phyloP scores from a whole-genome alignment of 1,140 invertebrate species.

The Drusus annulatus region DNA sequence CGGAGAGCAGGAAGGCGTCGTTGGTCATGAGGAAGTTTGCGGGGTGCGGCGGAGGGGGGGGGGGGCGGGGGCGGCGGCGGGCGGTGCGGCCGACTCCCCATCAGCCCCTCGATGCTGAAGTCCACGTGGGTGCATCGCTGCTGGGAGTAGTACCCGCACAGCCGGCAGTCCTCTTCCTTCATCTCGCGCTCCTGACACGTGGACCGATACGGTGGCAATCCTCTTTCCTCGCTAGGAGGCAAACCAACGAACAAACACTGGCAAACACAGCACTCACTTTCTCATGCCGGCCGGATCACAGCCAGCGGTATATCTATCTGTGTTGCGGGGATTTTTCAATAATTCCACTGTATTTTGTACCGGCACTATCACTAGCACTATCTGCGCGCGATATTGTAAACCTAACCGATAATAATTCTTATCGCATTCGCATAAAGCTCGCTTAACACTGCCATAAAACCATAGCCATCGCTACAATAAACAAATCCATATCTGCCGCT shows the following conservation, averaged over 20 bases:
- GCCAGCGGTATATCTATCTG: too few species aligned
- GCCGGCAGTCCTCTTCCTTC: slow-evolving; percentile 69
- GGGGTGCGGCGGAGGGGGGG: slow-evolving; percentile 51
- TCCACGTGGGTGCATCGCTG: slow-evolving; percentile 59
- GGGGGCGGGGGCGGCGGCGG: slow-evolving; percentile 8
- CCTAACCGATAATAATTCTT: background rate
- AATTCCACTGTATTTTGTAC: background rate
- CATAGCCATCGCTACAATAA: background rate
- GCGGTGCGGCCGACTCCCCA: slow-evolving; percentile 60
- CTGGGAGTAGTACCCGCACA: slow-evolving; percentile 64
- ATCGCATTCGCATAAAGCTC: slow-evolving; percentile 5
- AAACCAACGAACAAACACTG: too few species aligned
- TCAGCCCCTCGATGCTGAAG: slow-evolving; percentile 69
- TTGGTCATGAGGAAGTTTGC: slow-evolving; percentile 61
- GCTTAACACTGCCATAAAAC: background rate
- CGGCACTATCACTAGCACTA: too few species aligned
- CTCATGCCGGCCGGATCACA: background rate
- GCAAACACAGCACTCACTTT: background rate
- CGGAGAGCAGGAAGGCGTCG: slow-evolving; percentile 68
- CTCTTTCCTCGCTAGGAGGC: too few species aligned
- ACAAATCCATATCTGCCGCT: too few species aligned
- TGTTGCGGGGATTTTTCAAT: background rate
- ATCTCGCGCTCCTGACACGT: slow-evolving; percentile 56
- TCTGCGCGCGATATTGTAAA: background rate
- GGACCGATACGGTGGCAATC: background rate